Evolutionary conservation across 2,113 vertebrate genomes (phyloP).

Genomic region (Nematolebias whitei): DNA sequence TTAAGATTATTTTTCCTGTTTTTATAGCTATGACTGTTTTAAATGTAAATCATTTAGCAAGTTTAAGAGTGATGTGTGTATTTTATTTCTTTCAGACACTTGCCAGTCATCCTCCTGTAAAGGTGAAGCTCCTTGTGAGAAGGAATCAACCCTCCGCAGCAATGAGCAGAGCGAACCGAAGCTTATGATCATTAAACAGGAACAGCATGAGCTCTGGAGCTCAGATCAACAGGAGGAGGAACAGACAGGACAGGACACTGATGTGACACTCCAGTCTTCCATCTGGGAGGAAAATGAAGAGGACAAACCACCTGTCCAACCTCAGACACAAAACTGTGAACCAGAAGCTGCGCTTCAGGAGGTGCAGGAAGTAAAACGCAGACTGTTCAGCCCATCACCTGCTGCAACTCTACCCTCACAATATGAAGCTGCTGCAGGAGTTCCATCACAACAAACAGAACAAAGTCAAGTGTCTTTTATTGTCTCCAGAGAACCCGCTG

Average conservation of each 20-base stretch:
- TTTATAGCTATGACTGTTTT: too few relatives aligned
- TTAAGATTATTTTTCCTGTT: too few relatives aligned
- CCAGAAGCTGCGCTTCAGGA: slow-evolving; percentile 18
- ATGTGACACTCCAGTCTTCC: slow-evolving; percentile 12
- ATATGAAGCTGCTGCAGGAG: slow-evolving; percentile 3
- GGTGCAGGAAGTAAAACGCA: background rate
- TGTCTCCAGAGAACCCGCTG: background rate
- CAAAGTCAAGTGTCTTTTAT: background rate
- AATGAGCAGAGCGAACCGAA: background rate
- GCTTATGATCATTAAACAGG: slow-evolving; percentile 57
- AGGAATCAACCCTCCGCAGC: background rate
- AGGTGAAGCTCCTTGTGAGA: slow-evolving; percentile 35
- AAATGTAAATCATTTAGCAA: too few relatives aligned
- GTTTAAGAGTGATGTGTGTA: too few relatives aligned
- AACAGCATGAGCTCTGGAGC: slow-evolving; percentile 46
- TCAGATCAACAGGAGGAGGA: slow-evolving; percentile 10
- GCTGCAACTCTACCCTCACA: slow-evolving; percentile 1
- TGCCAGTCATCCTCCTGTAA: slow-evolving; percentile 11
- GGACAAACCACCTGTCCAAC: slow-evolving; percentile 10
- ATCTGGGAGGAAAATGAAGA: slow-evolving; percentile 21
- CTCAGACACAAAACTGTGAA: slow-evolving; percentile 25
- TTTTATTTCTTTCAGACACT: slow-evolving; percentile 22
- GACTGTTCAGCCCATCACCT: background rate
- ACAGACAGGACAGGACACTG: background rate
- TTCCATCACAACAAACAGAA: slow-evolving; percentile 1